Evolutionary conservation across 2,888 invertebrate genomes (phyloP), one percentile per base, ranked within the genome.

Genomic region (Abrostola triplasia): DNA sequence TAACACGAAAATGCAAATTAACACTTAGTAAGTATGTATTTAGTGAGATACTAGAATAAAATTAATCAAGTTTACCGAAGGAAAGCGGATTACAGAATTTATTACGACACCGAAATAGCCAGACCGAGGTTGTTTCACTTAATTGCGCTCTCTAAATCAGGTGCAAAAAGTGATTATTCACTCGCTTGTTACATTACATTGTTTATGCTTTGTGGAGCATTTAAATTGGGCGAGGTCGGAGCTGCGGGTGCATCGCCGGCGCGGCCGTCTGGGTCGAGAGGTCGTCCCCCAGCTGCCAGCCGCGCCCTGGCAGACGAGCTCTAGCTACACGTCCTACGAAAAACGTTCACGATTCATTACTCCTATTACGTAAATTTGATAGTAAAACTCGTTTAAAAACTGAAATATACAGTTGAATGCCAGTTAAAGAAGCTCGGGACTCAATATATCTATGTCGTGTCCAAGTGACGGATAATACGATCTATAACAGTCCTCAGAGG

Each of bases 211-310:
- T 56, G 56, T 59, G 61, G 54, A 11, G 47, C 38, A 36, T 62
- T 6, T 11, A 55, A 65, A 68, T 61, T 47, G 40, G 47, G n/a
- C 47, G 42, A 64, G 58, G 49, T 64, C 36, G 55, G 50, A 35
- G 37, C 53, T n/a, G 36, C 36, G 35, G 54, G 55, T 74, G 71
- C 74, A 69, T 10, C 53, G 53, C 41, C 42, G 44, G 65, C 9
- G 40, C 42, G 44, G 65, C 9, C 62, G 64, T 72, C 75, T 67
- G 59, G 67, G 67, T 59, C 67, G 49, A 68, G 56, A 69, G 75
- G 67, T 62, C 65, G 68, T 55, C 59, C 36, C 36, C 24, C 24
- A 24, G 24, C 10, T 35, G 37, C 38, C 24, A 47, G 44, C 40
- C 51, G 6, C 50, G 41, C 11, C 37, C 9, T 41, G 36, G 58